These are phyloP conservation scores for Gallinago undulata DNA, from an alignment of 2,113 vertebrate genomes.

Conservation along the genomic window DNA sequence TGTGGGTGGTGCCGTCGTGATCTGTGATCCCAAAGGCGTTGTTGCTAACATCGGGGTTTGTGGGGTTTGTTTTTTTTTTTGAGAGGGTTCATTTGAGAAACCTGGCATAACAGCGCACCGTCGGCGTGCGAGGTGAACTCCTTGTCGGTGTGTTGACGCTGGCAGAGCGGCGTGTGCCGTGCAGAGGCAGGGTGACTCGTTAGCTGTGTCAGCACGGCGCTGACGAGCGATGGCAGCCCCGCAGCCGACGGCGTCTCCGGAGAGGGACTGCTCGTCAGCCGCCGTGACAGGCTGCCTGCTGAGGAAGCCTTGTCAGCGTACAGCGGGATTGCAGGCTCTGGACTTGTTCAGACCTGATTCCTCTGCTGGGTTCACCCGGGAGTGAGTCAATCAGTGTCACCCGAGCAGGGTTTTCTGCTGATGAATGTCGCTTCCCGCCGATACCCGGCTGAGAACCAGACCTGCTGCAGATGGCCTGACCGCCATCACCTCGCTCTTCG, in stretches of 20 bases:
- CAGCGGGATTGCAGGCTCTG: neutral
- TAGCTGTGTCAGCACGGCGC: neutral
- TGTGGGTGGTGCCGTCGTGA: neutral
- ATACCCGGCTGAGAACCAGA: neutral
- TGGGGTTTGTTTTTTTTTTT: neutral
- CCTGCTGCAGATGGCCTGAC: neutral
- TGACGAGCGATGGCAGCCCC: neutral
- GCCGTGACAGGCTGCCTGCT: neutral
- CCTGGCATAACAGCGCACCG: rapidly evolving
- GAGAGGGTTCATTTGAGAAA: neutral
- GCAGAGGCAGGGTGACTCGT: neutral
- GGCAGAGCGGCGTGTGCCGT: neutral
- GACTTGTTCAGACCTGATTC: neutral
- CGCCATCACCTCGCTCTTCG: rapidly evolving
- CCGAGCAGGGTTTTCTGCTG: neutral
- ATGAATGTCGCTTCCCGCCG: rapidly evolving
- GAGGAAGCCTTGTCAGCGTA: rapidly evolving
- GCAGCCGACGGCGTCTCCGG: neutral
- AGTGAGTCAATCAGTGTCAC: neutral
- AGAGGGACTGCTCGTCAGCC: neutral
- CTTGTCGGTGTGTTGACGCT: neutral
- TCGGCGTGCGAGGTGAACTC: neutral
- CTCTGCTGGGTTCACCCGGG: neutral
- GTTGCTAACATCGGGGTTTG: rapidly evolving
- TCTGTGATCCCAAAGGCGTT: rapidly evolving